Evolutionary conservation across 64 coral and sea anemone species (phyloP), one percentile per base, ranked within the genome.

Genomic region (Montipora efflorescens): DNA sequence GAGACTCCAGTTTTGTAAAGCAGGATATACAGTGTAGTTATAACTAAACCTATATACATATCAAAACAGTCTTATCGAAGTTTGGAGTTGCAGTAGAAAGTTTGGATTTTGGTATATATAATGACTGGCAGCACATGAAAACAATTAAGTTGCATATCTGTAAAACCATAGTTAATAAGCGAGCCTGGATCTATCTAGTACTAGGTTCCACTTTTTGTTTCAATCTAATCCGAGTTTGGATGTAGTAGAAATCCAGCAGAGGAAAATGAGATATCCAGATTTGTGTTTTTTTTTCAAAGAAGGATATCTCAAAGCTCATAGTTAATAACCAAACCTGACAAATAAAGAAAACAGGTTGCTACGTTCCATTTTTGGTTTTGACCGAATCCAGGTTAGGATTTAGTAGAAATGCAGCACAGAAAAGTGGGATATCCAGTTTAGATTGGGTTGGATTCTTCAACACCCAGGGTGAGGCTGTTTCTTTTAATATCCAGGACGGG

Each of bases 1-100:
- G 68, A 71, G 68, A 71, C n/a, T 71, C 3, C 68, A 71, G 68
- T 71, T 71, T 71, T 71, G 68, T 71, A 71, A 71, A 71, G 68
- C 68, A 71, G 68, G 68, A 71, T 71, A 71, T 71, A 71, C 68
- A 71, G 68, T 71, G 68, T 71, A n/a, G 68, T 14, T 71, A 71
- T 71, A 71, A 71, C 68, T 14, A 71, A 71, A 22, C 68, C 68
- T 71, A 22, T 71, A 19, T 71, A 71, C 68, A 71, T 71, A 71
- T 71, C 8, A 71, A 71, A 71, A 71, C 68, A 71, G 68, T 71
- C 68, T 71, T 71, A 71, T 18, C 15, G 68, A 71, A n/a, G 68
- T 71, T 71, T 71, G 20, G 2, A 57, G 52, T 57, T 57, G 52
- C 10, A 7, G 52, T 7, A 57, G 52, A 57, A 57, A 57, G 52